A percentile compares a stretch with the other conserved stretches of the same genome.
Evolutionary conservation across 2,797 vertebrate genomes (phyloP).

Genomic region (Sphaeramia orbicularis): DNA sequence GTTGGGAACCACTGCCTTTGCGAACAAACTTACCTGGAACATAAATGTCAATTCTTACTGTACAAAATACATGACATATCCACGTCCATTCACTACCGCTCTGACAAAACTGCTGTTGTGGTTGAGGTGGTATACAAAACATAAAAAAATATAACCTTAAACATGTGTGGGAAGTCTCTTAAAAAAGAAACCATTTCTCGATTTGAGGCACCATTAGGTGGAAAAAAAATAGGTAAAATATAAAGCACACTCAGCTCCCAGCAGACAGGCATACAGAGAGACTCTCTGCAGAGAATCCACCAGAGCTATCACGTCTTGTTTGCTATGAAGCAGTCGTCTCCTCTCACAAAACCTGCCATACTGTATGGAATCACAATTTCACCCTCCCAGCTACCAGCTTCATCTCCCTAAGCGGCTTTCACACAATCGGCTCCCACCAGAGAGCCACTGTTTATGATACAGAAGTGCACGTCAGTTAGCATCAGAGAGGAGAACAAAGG

Average conservation of each 20-base stretch:
- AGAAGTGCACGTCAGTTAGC: slow-evolving; percentile 47
- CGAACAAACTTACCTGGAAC: background rate
- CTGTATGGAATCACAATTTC: slow-evolving; percentile 58
- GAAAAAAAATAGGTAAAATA: background rate
- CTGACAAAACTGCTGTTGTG: background rate
- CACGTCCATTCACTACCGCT: background rate
- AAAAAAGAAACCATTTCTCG: slow-evolving; percentile 10
- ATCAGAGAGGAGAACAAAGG: slow-evolving; percentile 50
- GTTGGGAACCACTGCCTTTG: no score
- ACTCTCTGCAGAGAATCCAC: slow-evolving; percentile 32
- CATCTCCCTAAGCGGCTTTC: slow-evolving; percentile 64
- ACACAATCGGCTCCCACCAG: slow-evolving; percentile 64
- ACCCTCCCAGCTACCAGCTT: slow-evolving; percentile 51
- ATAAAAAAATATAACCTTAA: slow-evolving; percentile 11
- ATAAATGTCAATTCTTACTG: slow-evolving; percentile 13
- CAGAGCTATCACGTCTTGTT: slow-evolving; percentile 35
- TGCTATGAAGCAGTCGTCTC: slow-evolving; percentile 52
- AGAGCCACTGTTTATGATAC: slow-evolving; percentile 50
- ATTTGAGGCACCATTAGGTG: slow-evolving; percentile 2
- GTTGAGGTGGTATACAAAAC: background rate
- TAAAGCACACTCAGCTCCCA: background rate
- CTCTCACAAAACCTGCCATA: slow-evolving; percentile 25
- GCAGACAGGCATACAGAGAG: slow-evolving; percentile 5
- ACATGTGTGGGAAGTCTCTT: slow-evolving; percentile 13
- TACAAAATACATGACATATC: background rate